Evolutionary conservation across 2,888 invertebrate species (phyloP), one percentile per base, ranked within the genome.

Genomic region (Listrodromus nycthemerus): DNA sequence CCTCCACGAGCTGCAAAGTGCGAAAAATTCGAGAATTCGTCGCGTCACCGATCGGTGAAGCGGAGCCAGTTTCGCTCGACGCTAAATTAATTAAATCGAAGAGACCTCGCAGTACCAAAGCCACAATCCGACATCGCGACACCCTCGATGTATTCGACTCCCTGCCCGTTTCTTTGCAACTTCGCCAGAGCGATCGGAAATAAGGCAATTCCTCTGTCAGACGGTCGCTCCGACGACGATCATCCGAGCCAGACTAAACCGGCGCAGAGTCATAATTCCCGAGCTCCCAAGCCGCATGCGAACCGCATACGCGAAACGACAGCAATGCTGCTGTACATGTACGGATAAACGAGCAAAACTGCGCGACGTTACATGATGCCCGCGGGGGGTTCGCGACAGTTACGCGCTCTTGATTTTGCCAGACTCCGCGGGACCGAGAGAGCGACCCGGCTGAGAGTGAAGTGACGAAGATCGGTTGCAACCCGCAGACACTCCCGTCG

Each of bases 381-480:
- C 63, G 61, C 63, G 33, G 63, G 63, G 50, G 74, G 48, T 30
- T 74, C 48, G 19, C 63, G 45, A 63, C 63, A 30, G 61, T 27
- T 16, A 58, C 58, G 48, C 61, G 73, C 30, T 5, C 30, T 33
- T 63, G 63, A 30, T 74, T 63, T 74, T 65, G 74, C 48, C 50
- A 63, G 63, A 30, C 27, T 61, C 27, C 61, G 30, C 61, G 30
- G 16, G 7, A n/a, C 16, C 16, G n/a, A 16, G 58, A n/a, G 13
- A 45, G 13, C 8, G 13, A 30, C 8, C 27, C 19, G 73, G 41
- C n/a, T 48, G 65, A 75, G 65, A 52, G 52, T 74, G 33, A 63
- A 75, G 50, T 65, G 65, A 75, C 65, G 75, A 75, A 75, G 63
- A 33, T 75, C 65, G 65, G 13, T 61, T n/a, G 52, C 65, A 75